Evolutionary conservation across 2,113 vertebrate genomes (phyloP), one percentile per base, ranked within the genome.

Genomic region (Pelodiscus sinensis): DNA sequence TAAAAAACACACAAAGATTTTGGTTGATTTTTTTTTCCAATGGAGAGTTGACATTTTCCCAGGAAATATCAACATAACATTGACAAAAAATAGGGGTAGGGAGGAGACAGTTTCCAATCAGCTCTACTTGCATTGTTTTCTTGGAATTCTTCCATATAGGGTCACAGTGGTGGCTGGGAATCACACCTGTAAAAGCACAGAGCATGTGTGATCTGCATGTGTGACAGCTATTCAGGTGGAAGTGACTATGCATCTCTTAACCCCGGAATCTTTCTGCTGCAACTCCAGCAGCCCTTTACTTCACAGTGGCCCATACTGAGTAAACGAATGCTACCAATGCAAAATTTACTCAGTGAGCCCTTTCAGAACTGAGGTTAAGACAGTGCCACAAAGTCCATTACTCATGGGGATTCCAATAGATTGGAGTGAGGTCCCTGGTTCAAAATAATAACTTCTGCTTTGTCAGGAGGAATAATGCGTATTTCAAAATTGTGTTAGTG

Each of bases 41-140:
- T 68, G 8, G n/a, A 68, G 19, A 68, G 62, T n/a, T 68, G 31
- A 18, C 62, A 68, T 68, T n/a, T 68, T 18, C 15, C 31, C 62
- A 18, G 9, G 62, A n/a, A 68, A 68, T 31, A n/a, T 68, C 62
- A 68, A n/a, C 31, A 68, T 68, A n/a, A 31, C 31, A n/a, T 68
- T 68, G 31, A 16, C 19, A 68, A 18, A 15, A n/a, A 16, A n/a
- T 68, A 15, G 31, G 27, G 16, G 4, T 68, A 31, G 65, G 90
- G 31, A 0, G 2, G 2, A 50, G 38, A 1, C 1, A 6, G 11
- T 94, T 93, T 85, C 57, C 31, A 60, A 58, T 7, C 87, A 90
- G 25, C 58, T 24, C 79, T 92, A 31, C n/a, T 94, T 93, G 80
- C 73, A 65, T 95, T 16, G 6, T 44, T 73, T 90, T 94, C 44